Percentiles rank a stretch among this genome's conserved stretches.
phyloP scores from a whole-genome alignment of 1,140 invertebrate species.

The Drosophila athabasca region DNA sequence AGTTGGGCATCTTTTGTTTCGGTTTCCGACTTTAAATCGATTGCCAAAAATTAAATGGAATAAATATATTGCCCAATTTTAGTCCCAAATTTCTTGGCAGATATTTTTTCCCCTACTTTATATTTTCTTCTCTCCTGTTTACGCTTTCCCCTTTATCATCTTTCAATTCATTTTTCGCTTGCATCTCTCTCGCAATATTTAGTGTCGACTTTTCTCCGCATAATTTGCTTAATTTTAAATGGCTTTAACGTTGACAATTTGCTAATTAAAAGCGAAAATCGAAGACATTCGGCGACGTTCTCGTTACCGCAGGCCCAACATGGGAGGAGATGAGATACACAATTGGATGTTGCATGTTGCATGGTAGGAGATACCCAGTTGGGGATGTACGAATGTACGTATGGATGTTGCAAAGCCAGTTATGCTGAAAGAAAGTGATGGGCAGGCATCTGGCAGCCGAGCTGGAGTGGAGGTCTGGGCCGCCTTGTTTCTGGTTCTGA shows the following conservation, averaged over 20 bases:
- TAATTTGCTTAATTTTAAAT: conserved; percentile 55
- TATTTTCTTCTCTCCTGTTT: conserved; percentile 11
- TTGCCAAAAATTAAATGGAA: no score
- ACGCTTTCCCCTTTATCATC: conserved; percentile 12
- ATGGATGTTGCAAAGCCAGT: conserved; percentile 32
- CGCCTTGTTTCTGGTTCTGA: conserved; percentile 27
- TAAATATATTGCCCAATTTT: no score
- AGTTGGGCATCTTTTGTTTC: no score
- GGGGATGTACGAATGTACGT: no score
- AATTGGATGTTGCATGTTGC: background rate
- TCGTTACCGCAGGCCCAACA: conserved; percentile 20
- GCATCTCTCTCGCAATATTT: conserved; percentile 14
- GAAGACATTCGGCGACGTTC: conserved; percentile 39
- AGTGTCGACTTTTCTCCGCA: conserved; percentile 42
- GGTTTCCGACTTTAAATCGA: no score
- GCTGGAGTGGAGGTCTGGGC: conserved; percentile 1
- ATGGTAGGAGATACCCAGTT: background rate
- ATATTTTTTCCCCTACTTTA: no score
- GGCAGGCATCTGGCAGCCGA: conserved; percentile 24
- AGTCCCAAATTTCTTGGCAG: no score
- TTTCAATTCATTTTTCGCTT: background rate
- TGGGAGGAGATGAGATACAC: background rate
- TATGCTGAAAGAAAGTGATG: conserved; percentile 61
- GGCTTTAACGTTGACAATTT: conserved; percentile 26
- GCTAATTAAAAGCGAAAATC: conserved; percentile 60